These are phyloP conservation scores for Capromys pilorides DNA, from an alignment of 2,797 vertebrate genomes.

Conservation along the genomic window DNA sequence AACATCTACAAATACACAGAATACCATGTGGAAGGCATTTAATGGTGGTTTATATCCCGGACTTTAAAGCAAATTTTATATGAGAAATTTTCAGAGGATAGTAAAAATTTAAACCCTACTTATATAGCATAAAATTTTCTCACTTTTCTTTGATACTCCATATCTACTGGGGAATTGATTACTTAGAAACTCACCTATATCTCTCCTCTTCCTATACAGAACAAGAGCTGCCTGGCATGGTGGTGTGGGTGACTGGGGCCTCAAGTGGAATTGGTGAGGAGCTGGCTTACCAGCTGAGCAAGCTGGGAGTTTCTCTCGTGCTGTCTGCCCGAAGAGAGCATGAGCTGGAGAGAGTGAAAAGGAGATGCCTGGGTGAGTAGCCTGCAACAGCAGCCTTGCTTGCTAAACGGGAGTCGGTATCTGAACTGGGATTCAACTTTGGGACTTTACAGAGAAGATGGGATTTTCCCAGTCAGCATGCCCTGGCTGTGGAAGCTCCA, in stretches of 20 bases:
- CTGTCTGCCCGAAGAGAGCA: constrained; percentile 92
- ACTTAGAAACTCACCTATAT: background rate
- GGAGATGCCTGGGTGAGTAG: constrained; percentile 91
- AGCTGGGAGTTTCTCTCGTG: constrained; percentile 90
- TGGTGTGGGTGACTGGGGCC: constrained; percentile 98
- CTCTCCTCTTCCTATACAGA: constrained; percentile 80
- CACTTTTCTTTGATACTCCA: background rate
- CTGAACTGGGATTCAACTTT: background rate
- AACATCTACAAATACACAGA: background rate
- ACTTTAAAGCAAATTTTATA: background rate
- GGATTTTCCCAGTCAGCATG: background rate
- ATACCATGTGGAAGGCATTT: background rate
- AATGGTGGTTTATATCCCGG: background rate
- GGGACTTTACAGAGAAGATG: background rate
- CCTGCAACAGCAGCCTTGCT: background rate
- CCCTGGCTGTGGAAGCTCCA: background rate
- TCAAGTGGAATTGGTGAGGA: constrained; percentile 98
- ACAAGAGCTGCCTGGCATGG: constrained; percentile 88
- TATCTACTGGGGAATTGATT: background rate
- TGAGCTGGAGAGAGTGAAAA: constrained; percentile 93
- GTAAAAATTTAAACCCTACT: background rate
- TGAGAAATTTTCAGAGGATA: constrained; percentile 7
- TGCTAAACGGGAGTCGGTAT: background rate
- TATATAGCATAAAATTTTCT: background rate
- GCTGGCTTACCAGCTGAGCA: constrained; percentile 92